Percentiles rank a stretch among this genome's conserved stretches.
phyloP scores from a whole-genome alignment of 2,888 invertebrate genomes.

The Mythimna lalbum region DNA sequence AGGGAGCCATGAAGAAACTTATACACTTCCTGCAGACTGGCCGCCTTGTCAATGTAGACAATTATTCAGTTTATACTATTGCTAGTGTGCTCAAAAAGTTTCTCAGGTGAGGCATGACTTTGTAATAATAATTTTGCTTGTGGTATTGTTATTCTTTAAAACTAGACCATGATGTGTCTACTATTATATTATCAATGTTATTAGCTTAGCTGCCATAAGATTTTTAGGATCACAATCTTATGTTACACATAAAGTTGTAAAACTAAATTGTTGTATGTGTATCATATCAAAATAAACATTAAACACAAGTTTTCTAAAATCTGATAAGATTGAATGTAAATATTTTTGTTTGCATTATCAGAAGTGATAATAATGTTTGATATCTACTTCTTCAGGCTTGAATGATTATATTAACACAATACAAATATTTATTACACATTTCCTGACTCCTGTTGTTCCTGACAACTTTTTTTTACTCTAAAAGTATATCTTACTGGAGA shows the following conservation, averaged over 20 bases:
- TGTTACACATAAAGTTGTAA: not conserved
- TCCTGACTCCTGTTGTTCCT: constrained; percentile 9
- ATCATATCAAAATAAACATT: constrained; percentile 30
- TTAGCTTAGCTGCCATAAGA: not conserved
- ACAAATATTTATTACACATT: not conserved
- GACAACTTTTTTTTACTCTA: not conserved
- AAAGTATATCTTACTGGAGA: not conserved
- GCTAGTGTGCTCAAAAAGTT: constrained; percentile 99
- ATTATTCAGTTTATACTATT: constrained; percentile 99
- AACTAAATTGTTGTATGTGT: not conserved
- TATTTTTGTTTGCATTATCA: constrained; percentile 50
- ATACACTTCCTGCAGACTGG: constrained; percentile 97
- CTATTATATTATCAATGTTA: not conserved
- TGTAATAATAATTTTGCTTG: not conserved
- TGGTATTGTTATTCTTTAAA: not conserved
- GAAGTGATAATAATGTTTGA: constrained; percentile 34
- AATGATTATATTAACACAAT: constrained; percentile 13
- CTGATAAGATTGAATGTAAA: constrained; percentile 51
- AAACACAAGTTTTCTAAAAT: constrained; percentile 23
- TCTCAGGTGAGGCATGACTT: constrained; percentile 92
- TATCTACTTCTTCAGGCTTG: constrained; percentile 18
- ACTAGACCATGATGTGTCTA: not conserved
- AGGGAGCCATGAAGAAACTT: constrained; percentile 98
- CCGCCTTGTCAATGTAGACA: constrained; percentile 97
- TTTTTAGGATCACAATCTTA: not conserved